A percentile compares a stretch with the other conserved stretches of the same genome.
Conservation (phyloP, 2,888 invertebrate genomes). For the Flexamia atlantica region DNA sequence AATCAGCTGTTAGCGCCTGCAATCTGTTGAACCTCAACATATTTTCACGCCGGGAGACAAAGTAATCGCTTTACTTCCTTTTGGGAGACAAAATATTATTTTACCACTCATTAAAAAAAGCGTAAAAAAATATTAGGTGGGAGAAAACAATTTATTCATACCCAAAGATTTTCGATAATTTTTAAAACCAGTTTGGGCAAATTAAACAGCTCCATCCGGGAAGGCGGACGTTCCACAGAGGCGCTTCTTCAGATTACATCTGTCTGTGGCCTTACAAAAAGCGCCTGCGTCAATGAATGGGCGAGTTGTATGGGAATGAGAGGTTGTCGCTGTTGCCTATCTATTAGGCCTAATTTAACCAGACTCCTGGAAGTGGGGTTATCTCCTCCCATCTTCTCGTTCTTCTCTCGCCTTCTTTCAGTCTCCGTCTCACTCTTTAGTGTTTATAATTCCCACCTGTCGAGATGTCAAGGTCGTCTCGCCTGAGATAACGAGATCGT, state of each 20-base stretch:
- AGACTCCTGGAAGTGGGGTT: neutral
- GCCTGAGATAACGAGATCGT: no score
- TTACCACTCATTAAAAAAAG: no score
- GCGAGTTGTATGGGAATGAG: neutral
- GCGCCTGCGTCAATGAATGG: neutral
- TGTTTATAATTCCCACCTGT: neutral
- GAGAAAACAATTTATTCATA: no score
- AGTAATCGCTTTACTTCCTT: no score
- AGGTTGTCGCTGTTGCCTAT: neutral
- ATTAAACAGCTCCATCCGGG: no score
- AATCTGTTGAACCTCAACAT: no score
- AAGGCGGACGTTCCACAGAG: neutral
- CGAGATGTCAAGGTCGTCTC: neutral
- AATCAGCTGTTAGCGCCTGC: no score
- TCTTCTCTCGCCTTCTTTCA: neutral
- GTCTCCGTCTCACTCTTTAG: neutral
- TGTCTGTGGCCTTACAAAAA: constrained; percentile 29
- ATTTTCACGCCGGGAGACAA: no score
- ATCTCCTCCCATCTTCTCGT: constrained; percentile 10
- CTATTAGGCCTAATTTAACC: constrained; percentile 25
- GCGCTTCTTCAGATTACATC: neutral
- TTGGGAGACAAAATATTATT: no score
- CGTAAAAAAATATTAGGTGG: no score
- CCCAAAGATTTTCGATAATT: no score
- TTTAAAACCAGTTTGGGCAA: no score